A percentile compares a stretch with the other conserved stretches of the same genome.
Conservation (phyloP, 2,113 vertebrate genomes). For the Pteronura brasiliensis region DNA sequence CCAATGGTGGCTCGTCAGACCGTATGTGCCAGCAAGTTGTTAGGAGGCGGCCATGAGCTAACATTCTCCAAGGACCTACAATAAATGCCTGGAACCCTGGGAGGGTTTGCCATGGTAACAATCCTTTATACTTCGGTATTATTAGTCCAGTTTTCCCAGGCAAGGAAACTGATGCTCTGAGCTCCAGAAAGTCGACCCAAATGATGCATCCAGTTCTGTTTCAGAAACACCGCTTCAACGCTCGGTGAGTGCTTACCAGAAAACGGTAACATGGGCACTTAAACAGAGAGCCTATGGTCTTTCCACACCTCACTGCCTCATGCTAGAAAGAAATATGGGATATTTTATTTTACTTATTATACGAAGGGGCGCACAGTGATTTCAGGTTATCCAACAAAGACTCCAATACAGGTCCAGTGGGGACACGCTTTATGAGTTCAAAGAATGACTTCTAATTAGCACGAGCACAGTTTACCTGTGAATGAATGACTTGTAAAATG, state of each 20-base stretch:
- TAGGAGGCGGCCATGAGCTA: neutral
- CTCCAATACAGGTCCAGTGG: neutral
- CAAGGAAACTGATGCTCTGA: neutral
- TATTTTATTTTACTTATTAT: constrained; percentile 31
- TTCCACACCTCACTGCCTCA: neutral
- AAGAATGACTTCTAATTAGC: constrained; percentile 59
- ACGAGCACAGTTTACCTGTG: constrained; percentile 15
- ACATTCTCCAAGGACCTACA: neutral
- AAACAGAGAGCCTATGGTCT: neutral
- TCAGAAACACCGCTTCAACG: neutral
- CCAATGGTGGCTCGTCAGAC: neutral
- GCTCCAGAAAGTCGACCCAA: neutral
- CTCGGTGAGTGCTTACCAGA: neutral
- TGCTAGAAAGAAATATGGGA: neutral
- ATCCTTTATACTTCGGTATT: neutral
- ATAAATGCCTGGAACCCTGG: neutral
- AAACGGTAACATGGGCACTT: neutral
- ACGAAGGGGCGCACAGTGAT: neutral
- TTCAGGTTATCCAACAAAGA: constrained; percentile 35
- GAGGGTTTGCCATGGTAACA: neutral
- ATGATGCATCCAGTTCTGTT: neutral
- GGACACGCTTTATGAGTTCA: neutral
- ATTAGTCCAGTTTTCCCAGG: neutral
- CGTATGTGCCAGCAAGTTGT: too few relatives aligned
- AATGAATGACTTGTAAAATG: constrained; percentile 35